Base-by-base conservation (phyloP, 2,113 vertebrate genomes). In the Carlito syrichta region DNA sequence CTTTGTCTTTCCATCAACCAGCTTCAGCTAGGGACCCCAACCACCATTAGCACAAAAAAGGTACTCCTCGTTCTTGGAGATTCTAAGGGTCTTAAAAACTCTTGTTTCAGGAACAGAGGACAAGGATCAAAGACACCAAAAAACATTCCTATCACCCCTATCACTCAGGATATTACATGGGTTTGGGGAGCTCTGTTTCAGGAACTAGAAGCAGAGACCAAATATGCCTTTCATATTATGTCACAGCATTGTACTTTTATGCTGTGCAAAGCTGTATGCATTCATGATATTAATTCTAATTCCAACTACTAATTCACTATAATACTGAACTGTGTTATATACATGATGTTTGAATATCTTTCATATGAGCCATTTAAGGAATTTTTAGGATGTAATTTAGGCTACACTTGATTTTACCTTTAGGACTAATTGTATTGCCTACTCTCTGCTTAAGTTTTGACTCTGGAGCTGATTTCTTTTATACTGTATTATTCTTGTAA, bases 321-420 rank as follows among this genome's bases (percentile, higher is more conserved):
- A 78, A 69, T 30, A 14, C 40, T 30, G 58, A 81, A 73, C 38
- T 91, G 2, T 68, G 54, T 56, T 88, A 52, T 50, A n/a, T 43
- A 85, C 6, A 71, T 27, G 40, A 43, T 32, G 7, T 35, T 94
- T 90, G 13, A 87, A 83, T 91, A 77, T 71, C 25, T 76, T 74
- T 91, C n/a, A n/a, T 81, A 56, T 56, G 30, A 79, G 50, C 91
- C 84, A 73, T 71, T 84, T 74, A 92, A 92, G 58, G n/a, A 85
- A 78, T 78, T 77, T 94, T 88, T 45, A 86, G 71, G 77, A 91
- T 56, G n/a, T 45, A 63, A 77, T 81, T 86, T 84, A 52, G 56
- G 6, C 35, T 91, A 32, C 71, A 81, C n/a, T 88, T 89, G 50
- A 62, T 74, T 91, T 96, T 96, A 89, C 25, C 45, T 45, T 93